Percentiles rank a stretch among this genome's conserved stretches.
Conservation (phyloP, 2,888 invertebrate genomes). For the Timema podura region DNA sequence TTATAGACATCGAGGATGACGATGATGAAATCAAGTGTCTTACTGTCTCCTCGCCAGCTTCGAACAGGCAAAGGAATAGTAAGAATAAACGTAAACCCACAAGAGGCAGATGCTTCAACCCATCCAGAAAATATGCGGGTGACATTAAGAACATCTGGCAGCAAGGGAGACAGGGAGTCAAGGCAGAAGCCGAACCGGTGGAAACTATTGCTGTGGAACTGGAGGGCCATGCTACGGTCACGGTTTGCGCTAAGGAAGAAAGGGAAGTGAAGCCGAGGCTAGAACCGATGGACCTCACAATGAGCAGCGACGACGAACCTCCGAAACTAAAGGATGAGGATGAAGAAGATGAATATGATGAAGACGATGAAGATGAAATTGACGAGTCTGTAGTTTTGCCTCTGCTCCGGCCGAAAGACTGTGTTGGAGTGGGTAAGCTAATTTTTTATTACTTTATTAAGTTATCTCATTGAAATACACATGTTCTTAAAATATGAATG, state of each 20-base stretch:
- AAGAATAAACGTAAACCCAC: background rate
- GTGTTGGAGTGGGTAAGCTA: too few species aligned
- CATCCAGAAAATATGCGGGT: constrained; percentile 8
- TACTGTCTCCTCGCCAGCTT: background rate
- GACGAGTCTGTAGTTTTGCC: too few species aligned
- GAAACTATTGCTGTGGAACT: background rate
- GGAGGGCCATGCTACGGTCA: too few species aligned
- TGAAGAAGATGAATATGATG: too few species aligned
- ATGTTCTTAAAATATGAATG: too few species aligned
- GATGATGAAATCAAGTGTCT: constrained; percentile 15
- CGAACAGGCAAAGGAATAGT: background rate
- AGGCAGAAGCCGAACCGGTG: background rate
- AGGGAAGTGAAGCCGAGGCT: background rate
- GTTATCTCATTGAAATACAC: too few species aligned
- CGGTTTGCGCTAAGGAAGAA: too few species aligned
- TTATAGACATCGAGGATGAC: constrained; percentile 14
- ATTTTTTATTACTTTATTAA: too few species aligned
- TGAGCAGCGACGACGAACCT: constrained; percentile 11
- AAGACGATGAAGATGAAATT: too few species aligned
- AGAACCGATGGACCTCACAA: background rate
- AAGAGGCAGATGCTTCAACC: constrained; percentile 6
- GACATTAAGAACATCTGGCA: constrained; percentile 7
- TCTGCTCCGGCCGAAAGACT: too few species aligned
- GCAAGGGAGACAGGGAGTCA: background rate
- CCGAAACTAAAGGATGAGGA: background rate